Evolutionary conservation across 1,140 invertebrate species (phyloP), one percentile per base, ranked within the genome.

Genomic region (Drosophila ercepeae): DNA sequence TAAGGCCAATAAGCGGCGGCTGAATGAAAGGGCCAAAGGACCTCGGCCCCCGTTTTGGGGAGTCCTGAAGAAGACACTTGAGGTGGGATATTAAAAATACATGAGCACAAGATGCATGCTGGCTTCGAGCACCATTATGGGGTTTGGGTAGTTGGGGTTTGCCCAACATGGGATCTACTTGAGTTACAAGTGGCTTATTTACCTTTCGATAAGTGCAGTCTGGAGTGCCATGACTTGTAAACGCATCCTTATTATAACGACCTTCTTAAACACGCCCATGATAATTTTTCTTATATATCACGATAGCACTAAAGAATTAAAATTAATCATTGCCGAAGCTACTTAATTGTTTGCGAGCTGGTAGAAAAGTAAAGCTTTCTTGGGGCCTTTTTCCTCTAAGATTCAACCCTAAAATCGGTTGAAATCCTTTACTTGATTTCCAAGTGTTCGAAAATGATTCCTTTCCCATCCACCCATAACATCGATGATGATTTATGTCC

Each of bases 121-220:
- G 42, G 32, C 27, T 14, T 23, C 25, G 16, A 21, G 29, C 39
- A 4, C 18, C 39, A 18, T 23, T 46, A 29, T 48, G 34, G 61
- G 46, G 46, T 60, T 67, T 7, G 39, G 39, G 39, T 42, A 9
- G 39, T 9, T 42, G 0, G 39, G 16, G 39, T 42, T 42, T 4
- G 14, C 53, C 46, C 52, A 58, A 36, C 60, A 54, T 53, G 64
- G 63, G 55, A 53, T 74, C 54, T 69, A 68, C 81, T 84, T 81
- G 67, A 84, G 82, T 79, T 84, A 81, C 76, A 84, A 84, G 81
- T 88, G 82, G 81, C 81, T 84, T 81, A 84, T 84, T 86, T 84
- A 88, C 81, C 81, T 84, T 76, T 81, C 61, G 76, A 86, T 88
- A 88, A 84, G 81, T 84, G 81, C 76, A 84, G 81, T 73, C 82